Conservation (phyloP, 2,888 invertebrate species). For the Ethmia dodecea region DNA sequence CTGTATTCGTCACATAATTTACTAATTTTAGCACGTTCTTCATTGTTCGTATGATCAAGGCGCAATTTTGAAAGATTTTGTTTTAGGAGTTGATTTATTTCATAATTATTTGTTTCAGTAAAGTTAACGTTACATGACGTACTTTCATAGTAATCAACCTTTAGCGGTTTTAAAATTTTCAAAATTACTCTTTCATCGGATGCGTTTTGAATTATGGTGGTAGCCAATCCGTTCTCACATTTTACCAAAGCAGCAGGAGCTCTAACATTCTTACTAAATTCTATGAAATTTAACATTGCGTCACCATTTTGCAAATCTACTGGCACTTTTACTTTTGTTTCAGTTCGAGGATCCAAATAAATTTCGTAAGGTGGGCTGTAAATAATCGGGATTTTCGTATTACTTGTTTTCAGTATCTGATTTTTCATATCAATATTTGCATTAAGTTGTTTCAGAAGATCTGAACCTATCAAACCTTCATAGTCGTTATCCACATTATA, state of each 20-base stretch:
- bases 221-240: slow-evolving; percentile 7
- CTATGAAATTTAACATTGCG: slow-evolving; percentile 8
- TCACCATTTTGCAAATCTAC: slow-evolving; percentile 2
- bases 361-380: slow-evolving; percentile 9
- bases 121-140: too few species aligned
- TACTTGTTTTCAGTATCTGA: slow-evolving; percentile 5
- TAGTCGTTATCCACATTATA: slow-evolving; percentile 16
- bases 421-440: slow-evolving; percentile 12
- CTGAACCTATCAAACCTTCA: slow-evolving; percentile 18
- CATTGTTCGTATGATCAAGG: slow-evolving; percentile 6
- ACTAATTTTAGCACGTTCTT: slow-evolving; percentile 7
- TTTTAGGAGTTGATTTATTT: slow-evolving; percentile 5
- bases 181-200: background rate
- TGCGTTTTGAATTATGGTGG: slow-evolving; percentile 10
- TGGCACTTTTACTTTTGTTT: slow-evolving; percentile 1
- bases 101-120: too few species aligned
- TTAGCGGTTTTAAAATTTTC: slow-evolving; percentile 7
- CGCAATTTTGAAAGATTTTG: slow-evolving; percentile 4
- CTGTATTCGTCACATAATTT: slow-evolving; percentile 17
- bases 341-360: slow-evolving; percentile 1
- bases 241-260: slow-evolving; percentile 14
- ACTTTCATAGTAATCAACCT: slow-evolving; percentile 1
- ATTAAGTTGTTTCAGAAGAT: slow-evolving; percentile 14
- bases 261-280: slow-evolving; percentile 7
- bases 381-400: slow-evolving; percentile 13